These are phyloP conservation scores for Notothenia rossii DNA, from an alignment of 2,113 vertebrate species.

Conservation along the genomic window DNA sequence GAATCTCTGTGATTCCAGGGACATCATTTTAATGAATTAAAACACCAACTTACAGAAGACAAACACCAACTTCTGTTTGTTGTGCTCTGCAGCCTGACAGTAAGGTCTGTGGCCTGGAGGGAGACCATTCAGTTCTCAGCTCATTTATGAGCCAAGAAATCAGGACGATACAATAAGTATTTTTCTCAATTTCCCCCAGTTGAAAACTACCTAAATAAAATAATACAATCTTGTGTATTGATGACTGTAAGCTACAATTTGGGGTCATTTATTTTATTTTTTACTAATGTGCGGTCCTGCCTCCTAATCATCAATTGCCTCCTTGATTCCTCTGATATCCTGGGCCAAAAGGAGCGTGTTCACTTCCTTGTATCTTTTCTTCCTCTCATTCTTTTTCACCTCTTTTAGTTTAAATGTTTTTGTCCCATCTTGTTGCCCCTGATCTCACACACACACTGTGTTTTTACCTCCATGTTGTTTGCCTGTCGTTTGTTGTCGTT, in stretches of 20 bases:
- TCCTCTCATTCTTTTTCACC: constrained; percentile 27
- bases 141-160: constrained; percentile 23
- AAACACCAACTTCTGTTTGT: not conserved
- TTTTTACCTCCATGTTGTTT: constrained; percentile 94
- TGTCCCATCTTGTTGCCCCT: constrained; percentile 40
- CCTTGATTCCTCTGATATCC: constrained; percentile 57
- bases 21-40: not conserved
- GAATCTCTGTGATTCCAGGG: not conserved
- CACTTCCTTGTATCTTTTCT: constrained; percentile 34
- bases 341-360: constrained; percentile 57
- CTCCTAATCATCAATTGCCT: constrained; percentile 49
- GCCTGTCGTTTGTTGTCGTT: constrained; percentile 88
- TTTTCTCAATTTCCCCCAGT: not conserved
- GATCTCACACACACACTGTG: constrained; percentile 33
- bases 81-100: constrained; percentile 46
- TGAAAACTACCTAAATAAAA: not conserved
- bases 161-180: constrained; percentile 42
- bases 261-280: not conserved
- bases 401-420: not conserved
- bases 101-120: constrained; percentile 53
- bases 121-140: constrained; percentile 13
- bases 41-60: not conserved
- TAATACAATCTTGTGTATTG: not conserved
- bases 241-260: not conserved
- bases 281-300: constrained; percentile 38